These are phyloP conservation scores for Dolichotis patagonum DNA, from an alignment of 2,113 vertebrate species.

Conservation along the genomic window DNA sequence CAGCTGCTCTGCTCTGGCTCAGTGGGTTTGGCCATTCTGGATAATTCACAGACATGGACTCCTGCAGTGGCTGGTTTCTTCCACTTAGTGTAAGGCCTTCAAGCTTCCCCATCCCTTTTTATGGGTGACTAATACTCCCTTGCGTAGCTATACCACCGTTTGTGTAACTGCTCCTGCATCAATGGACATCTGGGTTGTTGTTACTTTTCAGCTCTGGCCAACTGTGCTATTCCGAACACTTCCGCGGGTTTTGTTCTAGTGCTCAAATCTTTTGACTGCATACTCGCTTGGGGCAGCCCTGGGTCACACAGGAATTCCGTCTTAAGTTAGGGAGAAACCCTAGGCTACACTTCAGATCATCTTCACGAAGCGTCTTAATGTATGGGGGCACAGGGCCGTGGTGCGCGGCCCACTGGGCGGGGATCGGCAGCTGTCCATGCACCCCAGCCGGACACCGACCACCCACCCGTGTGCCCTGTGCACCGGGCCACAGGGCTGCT, in stretches of 20 bases:
- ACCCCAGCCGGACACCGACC: too few species aligned
- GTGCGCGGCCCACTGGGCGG: background rate
- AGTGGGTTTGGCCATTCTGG: background rate
- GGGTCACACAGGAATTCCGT: background rate
- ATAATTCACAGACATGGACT: background rate
- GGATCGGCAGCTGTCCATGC: background rate
- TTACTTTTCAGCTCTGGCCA: background rate
- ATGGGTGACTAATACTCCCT: constrained; percentile 5
- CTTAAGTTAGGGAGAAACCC: constrained; percentile 9
- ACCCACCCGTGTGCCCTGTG: background rate
- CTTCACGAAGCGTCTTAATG: background rate
- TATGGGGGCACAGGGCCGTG: background rate
- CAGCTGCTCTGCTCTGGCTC: background rate
- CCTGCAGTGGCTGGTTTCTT: background rate
- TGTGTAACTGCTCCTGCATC: background rate
- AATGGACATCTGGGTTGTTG: background rate
- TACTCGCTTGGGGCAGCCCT: background rate
- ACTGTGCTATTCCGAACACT: background rate
- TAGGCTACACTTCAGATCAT: background rate
- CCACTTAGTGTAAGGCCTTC: background rate
- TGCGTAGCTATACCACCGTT: background rate
- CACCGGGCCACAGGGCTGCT: background rate
- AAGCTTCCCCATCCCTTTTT: constrained; percentile 3
- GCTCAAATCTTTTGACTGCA: background rate
- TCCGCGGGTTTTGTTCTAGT: background rate